A percentile compares a stretch with the other conserved stretches of the same genome.
Conservation (phyloP, 2,797 vertebrate genomes). For the Synaphobranchus kaupii region DNA sequence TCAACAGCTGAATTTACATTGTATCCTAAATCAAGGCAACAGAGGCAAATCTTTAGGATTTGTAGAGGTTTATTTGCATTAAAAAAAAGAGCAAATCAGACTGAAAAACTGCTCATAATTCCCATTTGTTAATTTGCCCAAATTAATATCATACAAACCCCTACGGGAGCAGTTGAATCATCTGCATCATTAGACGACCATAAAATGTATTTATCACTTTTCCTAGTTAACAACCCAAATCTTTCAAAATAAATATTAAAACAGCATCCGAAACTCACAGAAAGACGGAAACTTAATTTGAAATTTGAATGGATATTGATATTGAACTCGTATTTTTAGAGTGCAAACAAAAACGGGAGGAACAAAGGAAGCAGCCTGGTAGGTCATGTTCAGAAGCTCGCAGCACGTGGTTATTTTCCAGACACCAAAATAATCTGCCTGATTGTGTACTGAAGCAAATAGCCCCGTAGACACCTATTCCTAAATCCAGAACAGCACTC, state of each 20-base stretch:
- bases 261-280: neutral
- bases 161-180: neutral
- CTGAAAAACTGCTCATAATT: neutral
- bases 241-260: neutral
- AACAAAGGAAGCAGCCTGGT: neutral
- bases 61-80: constrained; percentile 20
- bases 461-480: neutral
- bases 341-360: neutral
- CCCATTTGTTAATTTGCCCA: neutral
- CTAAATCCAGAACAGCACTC: neutral
- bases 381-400: neutral
- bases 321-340: neutral
- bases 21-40: neutral
- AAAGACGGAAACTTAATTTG: too few relatives aligned
- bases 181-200: neutral
- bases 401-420: neutral
- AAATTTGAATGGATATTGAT: neutral
- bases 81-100: constrained; percentile 1
- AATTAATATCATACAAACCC: neutral
- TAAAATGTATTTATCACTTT: neutral
- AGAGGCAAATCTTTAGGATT: neutral
- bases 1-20: neutral
- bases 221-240: neutral
- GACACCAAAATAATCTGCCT: neutral
- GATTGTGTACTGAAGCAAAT: neutral